Evolutionary conservation across 2,113 vertebrate species (phyloP), one percentile per base, ranked within the genome.

Genomic region (Vulpes ferrilata): DNA sequence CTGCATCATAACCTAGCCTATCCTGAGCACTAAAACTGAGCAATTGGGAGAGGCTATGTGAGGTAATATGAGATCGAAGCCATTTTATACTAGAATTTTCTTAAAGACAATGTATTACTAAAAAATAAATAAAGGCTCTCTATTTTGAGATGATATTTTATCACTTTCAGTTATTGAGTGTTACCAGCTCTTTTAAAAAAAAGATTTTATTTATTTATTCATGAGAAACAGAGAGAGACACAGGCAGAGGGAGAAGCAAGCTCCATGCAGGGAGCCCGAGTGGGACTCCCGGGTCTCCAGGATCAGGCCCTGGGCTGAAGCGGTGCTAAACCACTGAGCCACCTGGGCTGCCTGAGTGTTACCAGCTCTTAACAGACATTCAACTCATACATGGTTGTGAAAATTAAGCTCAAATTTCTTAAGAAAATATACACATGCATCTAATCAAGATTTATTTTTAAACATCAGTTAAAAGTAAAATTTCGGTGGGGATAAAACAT

Each of bases 321-420:
- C 43, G 5, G 43, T 7, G 43, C 43, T 43, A 43, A 43, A 43
- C 43, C 43, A 6, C 43, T 43, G 43, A 43, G 43, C 43, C 43
- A 43, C 43, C 43, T 1, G 6, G 43, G 43, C 43, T 43, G 43
- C 43, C 43, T 91, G 20, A 65, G 9, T 83, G 59, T 87, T 79
- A 87, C 15, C 48, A 67, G 10, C 19, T 89, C 19, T 81, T 90
- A 64, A 67, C 62, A 60, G 67, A 81, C 2, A 60, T 90, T 65
- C 19, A 73, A 48, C 12, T 89, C 48, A 51, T 22, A 86, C 62
- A 22, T 60, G 38, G 95, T 67, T 69, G 6, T 90, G n/a, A 92
- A 92, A 93, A 71, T 79, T 93, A 93, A 89, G 2, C 2, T 92
- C 38, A 83, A 62, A 53, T 79, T 73, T 93, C n/a, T 83, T 87